phyloP scores from a whole-genome alignment of 2,797 vertebrate species.

The Sardinella longiceps region DNA sequence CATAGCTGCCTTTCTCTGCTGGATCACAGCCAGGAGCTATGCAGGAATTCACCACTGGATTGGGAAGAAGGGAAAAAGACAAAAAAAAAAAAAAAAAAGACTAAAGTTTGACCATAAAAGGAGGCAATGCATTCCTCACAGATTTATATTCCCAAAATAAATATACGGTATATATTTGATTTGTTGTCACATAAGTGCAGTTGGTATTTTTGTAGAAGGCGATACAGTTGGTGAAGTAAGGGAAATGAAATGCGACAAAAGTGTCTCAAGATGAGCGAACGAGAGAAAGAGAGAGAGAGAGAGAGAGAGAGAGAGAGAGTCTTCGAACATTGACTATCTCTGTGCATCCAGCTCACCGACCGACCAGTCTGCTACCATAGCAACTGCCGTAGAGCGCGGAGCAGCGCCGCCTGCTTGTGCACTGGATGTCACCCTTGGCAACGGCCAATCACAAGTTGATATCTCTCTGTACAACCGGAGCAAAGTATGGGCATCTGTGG shows the following conservation, averaged over 20 bases:
- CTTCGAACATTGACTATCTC: slow-evolving; percentile 51
- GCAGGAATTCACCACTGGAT: not conserved
- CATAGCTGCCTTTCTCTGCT: not conserved
- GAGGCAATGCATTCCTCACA: not conserved
- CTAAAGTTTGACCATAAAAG: not conserved
- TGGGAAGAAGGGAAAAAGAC: not conserved
- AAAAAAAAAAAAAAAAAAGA: not conserved
- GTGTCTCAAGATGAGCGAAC: not conserved
- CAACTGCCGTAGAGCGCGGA: slow-evolving; percentile 77
- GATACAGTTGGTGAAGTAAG: not conserved
- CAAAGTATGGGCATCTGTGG: slow-evolving; percentile 72
- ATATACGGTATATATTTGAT: not conserved
- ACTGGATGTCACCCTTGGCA: slow-evolving; percentile 79
- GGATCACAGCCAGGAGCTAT: not conserved
- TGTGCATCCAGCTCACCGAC: slow-evolving; percentile 74
- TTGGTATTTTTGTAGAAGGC: not conserved
- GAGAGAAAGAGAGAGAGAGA: not conserved
- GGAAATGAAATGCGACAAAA: not conserved
- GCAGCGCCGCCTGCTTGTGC: slow-evolving; percentile 78
- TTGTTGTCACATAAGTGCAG: not conserved
- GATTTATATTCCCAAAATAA: not conserved
- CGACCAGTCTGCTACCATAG: slow-evolving; percentile 82
- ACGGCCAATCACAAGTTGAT: slow-evolving; percentile 84
- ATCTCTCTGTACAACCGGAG: slow-evolving; percentile 67
- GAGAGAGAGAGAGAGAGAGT: not conserved